phyloP scores from a whole-genome alignment of 2,888 invertebrate species.

The Herminia tarsipennalis region DNA sequence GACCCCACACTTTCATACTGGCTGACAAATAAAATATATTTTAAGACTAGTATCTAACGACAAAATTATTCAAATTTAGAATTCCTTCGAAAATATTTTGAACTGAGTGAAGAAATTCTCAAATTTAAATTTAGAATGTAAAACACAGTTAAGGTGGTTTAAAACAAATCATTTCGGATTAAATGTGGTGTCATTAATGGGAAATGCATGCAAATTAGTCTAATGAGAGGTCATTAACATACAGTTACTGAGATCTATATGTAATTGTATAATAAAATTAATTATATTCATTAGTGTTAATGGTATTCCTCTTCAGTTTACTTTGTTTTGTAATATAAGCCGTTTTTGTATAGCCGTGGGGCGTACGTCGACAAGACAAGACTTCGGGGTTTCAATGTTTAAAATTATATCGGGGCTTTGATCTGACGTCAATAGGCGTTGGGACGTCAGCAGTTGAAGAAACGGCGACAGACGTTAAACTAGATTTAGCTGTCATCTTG shows the following conservation, averaged over 20 bases:
- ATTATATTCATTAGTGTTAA: constrained; percentile 41
- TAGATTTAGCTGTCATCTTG: no score
- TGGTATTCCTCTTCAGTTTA: constrained; percentile 16
- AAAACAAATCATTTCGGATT: constrained; percentile 9
- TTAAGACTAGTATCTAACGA: background rate
- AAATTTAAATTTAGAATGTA: constrained; percentile 1
- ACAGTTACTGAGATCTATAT: constrained; percentile 16
- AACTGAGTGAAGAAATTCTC: no score
- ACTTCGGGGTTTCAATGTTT: background rate
- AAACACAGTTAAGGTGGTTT: background rate
- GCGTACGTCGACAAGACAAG: background rate
- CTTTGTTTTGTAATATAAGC: constrained; percentile 22
- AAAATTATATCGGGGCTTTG: no score
- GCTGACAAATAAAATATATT: background rate
- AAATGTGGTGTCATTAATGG: constrained; percentile 15
- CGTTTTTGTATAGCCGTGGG: background rate
- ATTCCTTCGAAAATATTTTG: no score
- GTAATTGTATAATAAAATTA: constrained; percentile 29
- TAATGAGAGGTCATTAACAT: constrained; percentile 17
- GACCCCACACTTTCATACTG: constrained; percentile 37
- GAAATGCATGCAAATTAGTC: constrained; percentile 26
- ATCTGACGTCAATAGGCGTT: no score
- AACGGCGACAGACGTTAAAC: no score
- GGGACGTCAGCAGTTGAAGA: no score
- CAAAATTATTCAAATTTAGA: constrained; percentile 7